These are phyloP conservation scores for Thunnus thynnus DNA, from an alignment of 2,113 vertebrate species.

Conservation along the genomic window DNA sequence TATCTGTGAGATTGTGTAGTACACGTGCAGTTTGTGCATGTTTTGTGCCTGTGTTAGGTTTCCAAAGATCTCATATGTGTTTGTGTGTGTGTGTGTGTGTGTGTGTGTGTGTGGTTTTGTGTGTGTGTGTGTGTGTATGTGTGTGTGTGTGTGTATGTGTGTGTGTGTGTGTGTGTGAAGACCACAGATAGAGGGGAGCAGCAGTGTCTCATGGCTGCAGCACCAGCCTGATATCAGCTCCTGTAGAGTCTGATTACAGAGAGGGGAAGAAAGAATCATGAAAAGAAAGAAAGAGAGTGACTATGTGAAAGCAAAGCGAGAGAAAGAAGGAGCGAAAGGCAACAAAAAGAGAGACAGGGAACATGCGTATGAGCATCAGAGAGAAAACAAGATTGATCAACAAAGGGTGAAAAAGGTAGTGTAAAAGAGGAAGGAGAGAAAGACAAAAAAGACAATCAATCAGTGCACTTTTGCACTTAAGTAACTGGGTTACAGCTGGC, in stretches of 20 bases:
- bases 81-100: neutral
- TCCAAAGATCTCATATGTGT: neutral
- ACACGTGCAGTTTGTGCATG: neutral
- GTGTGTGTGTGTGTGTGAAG: conserved; percentile 19
- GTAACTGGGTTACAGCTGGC: conserved; percentile 49
- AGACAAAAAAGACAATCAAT: conserved; percentile 44
- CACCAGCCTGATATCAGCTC: conserved; percentile 66
- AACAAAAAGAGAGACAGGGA: conserved; percentile 28
- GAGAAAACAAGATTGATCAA: conserved; percentile 37
- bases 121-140: neutral
- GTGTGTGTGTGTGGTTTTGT: neutral
- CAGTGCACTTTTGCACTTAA: conserved; percentile 43
- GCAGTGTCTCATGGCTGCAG: conserved; percentile 48
- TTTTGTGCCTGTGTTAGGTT: neutral
- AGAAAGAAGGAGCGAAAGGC: conserved; percentile 30
- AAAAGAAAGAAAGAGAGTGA: conserved; percentile 16
- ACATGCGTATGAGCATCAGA: conserved; percentile 24
- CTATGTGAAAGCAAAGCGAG: conserved; percentile 40
- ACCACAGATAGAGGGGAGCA: conserved; percentile 35
- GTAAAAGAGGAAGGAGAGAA: conserved; percentile 10
- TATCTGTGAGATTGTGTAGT: conserved; percentile 8
- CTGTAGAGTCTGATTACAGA: conserved; percentile 69
- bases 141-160: neutral
- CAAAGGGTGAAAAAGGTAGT: conserved; percentile 24
- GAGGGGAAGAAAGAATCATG: neutral